These are phyloP conservation scores for Scotopteryx bipunctaria DNA, from an alignment of 2,888 invertebrate species.

Conservation along the genomic window DNA sequence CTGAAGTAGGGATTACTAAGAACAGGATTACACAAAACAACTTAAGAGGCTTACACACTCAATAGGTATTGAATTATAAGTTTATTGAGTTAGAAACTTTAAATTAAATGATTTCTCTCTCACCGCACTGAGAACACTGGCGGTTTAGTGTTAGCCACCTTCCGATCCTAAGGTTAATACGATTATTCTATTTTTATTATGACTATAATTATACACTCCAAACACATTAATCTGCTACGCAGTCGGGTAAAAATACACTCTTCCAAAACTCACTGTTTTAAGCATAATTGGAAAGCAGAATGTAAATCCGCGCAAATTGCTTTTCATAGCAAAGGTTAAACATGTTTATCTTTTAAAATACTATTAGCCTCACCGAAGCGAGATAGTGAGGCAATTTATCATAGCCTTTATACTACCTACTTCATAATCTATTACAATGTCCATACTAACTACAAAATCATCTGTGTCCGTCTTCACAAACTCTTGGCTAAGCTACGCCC, in stretches of 20 bases:
- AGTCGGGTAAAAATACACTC: not conserved
- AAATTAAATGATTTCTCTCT: too few species aligned
- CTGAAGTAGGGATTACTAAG: slow-evolving; percentile 21
- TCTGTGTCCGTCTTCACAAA: slow-evolving; percentile 2
- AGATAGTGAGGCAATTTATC: slow-evolving; percentile 29
- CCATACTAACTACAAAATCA: slow-evolving; percentile 8
- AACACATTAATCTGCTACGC: too few species aligned
- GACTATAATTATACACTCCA: too few species aligned
- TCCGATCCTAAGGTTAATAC: too few species aligned
- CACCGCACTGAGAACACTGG: too few species aligned
- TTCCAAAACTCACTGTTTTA: not conserved
- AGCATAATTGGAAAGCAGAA: not conserved
- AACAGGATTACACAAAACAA: slow-evolving; percentile 10
- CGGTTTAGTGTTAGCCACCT: too few species aligned
- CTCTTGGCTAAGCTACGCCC: slow-evolving; percentile 2
- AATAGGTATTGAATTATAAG: too few species aligned
- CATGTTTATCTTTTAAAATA: slow-evolving; percentile 20
- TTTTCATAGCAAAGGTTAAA: slow-evolving; percentile 13
- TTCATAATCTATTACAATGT: not conserved
- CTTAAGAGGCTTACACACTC: not conserved
- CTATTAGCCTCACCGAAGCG: slow-evolving; percentile 17
- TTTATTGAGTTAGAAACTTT: too few species aligned
- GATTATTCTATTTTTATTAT: too few species aligned
- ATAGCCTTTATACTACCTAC: slow-evolving; percentile 12
- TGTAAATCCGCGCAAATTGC: slow-evolving; percentile 1